Percentiles rank a stretch among this genome's conserved stretches.
Evolutionary conservation across 2,888 invertebrate genomes (phyloP).

Genomic region (Cryptophagus acutangulus): DNA sequence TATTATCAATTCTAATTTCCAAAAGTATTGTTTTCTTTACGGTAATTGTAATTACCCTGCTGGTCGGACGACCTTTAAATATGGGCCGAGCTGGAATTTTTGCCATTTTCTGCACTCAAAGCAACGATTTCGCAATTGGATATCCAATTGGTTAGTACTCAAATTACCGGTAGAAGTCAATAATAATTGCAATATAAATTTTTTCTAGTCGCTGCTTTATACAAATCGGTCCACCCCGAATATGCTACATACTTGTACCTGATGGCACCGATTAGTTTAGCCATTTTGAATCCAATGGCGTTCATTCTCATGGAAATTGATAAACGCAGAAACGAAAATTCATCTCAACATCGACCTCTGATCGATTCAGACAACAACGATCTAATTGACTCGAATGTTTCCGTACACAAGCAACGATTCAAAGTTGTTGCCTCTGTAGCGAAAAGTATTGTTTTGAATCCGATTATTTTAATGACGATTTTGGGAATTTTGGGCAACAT

Average conservation of each 20-base stretch:
- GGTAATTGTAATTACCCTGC: conserved; percentile 70
- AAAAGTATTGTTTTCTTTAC: conserved; percentile 80
- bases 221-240: conserved; percentile 79
- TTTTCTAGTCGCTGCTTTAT: conserved; percentile 75
- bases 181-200: conserved; percentile 6
- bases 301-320: conserved; percentile 82
- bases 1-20: conserved; percentile 77
- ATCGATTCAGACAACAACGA: conserved; percentile 33
- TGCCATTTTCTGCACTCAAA: conserved; percentile 93
- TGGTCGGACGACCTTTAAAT: conserved; percentile 76
- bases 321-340: conserved; percentile 49
- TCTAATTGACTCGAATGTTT: conserved; percentile 19
- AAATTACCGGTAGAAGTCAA: not conserved
- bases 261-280: conserved; percentile 90
- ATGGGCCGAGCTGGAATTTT: conserved; percentile 83
- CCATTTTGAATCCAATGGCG: conserved; percentile 87
- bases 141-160: conserved; percentile 79
- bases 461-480: conserved; percentile 88
- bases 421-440: conserved; percentile 46
- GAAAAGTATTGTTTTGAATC: conserved; percentile 78
- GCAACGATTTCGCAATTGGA: conserved; percentile 96
- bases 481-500: conserved; percentile 83
- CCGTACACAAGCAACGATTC: conserved; percentile 37
- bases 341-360: conserved; percentile 25
- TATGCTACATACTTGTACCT: conserved; percentile 87